Conservation (phyloP, 2,888 invertebrate genomes). For the Eledone cirrhosa region DNA sequence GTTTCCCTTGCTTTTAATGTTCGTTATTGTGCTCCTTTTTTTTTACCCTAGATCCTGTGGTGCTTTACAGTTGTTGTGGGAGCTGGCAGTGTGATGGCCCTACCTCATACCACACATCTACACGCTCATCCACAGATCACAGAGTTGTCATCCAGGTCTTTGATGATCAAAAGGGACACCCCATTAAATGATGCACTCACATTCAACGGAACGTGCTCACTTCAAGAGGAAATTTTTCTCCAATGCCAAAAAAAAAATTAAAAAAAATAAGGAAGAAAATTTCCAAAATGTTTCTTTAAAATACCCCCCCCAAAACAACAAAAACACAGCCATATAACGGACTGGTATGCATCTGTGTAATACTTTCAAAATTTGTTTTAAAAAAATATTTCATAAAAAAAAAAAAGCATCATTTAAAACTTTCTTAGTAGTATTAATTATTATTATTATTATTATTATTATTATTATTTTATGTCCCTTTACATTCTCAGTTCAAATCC, state of each 20-base stretch:
- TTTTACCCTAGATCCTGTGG: neutral
- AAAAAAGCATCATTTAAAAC: too few species aligned
- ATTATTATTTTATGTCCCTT: too few species aligned
- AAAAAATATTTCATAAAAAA: too few species aligned
- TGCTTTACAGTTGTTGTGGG: neutral
- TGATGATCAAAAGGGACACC: too few species aligned
- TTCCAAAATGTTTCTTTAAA: neutral
- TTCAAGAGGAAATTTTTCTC: neutral
- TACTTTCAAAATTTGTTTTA: too few species aligned
- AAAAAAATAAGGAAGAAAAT: neutral
- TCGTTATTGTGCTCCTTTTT: slow-evolving; percentile 10
- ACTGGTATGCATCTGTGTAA: too few species aligned
- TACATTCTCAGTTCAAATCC: too few species aligned
- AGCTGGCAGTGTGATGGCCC: neutral
- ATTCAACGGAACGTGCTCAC: neutral
- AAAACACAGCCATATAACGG: too few species aligned
- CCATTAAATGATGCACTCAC: too few species aligned
- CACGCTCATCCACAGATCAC: neutral
- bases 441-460: too few species aligned
- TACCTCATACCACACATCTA: neutral
- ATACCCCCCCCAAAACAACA: neutral
- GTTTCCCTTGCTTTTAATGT: neutral
- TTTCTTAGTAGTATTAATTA: too few species aligned
- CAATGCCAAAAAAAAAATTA: neutral
- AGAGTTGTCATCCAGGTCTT: too few species aligned